phyloP scores from a whole-genome alignment of 2,888 invertebrate genomes.

The Maniola hyperantus region DNA sequence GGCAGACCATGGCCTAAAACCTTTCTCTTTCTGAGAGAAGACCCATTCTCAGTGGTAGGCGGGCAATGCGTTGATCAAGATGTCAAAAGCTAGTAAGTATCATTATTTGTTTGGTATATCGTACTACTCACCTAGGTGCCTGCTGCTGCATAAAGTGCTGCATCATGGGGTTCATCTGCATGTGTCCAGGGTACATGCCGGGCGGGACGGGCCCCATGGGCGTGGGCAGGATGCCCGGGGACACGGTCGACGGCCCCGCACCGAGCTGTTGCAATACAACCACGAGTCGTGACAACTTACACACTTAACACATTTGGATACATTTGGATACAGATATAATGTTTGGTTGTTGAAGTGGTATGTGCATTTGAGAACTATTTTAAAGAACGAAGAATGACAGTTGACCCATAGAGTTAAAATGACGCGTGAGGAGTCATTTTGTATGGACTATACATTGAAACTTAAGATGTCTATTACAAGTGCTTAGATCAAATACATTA shows the following conservation, averaged over 20 bases:
- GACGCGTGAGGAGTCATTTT: too few relatives aligned
- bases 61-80: too few relatives aligned
- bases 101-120: too few relatives aligned
- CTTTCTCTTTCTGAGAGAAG: too few relatives aligned
- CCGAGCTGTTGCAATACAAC: constrained; percentile 57
- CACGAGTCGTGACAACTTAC: background rate
- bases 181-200: constrained; percentile 84
- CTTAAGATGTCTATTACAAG: too few relatives aligned
- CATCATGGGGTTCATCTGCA: constrained; percentile 88
- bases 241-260: constrained; percentile 84
- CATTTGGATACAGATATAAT: background rate
- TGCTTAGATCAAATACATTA: too few relatives aligned
- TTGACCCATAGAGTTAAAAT: too few relatives aligned
- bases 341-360: background rate
- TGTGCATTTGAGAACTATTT: background rate
- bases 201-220: constrained; percentile 85
- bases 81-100: too few relatives aligned
- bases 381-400: too few relatives aligned
- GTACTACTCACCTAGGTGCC: constrained; percentile 66
- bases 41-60: too few relatives aligned
- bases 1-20: too few relatives aligned
- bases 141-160: constrained; percentile 87
- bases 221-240: constrained; percentile 82
- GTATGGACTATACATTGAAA: too few relatives aligned
- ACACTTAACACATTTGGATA: background rate